Evolutionary conservation across 2,797 vertebrate species (phyloP), one percentile per base, ranked within the genome.

Genomic region (Petrocephalus schoutedeni): DNA sequence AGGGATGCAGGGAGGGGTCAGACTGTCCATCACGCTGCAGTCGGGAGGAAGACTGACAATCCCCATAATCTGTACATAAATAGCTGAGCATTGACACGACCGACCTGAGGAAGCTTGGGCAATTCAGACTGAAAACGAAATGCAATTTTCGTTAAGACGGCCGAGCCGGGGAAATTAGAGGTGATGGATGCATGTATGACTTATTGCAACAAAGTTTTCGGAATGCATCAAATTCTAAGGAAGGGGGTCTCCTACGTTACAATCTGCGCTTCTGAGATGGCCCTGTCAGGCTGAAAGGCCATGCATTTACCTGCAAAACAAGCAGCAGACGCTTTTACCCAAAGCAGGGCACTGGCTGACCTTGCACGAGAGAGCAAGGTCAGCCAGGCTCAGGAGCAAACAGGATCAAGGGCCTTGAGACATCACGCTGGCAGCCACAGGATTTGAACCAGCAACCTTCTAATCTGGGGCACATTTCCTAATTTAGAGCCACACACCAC

Each of bases 31-130:
- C 88, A 86, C 45, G 64, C 88, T 45, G 77, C 89, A 91, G 90
- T 89, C 87, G 71, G 87, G 54, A 83, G 77, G 86, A 90, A 85
- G 82, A 83, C 77, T 87, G 82, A 88, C 89, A 90, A 90, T 89
- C 88, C 71, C 14, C 87, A 14, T 90, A 91, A 92, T 92, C 89
- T 89, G 74, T 56, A 61, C 57, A 71, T 89, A 89, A 92, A 91
- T 89, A 90, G 53, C 8, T 80, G 64, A 71, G 71, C 83, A 90
- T 91, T 71, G 82, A 88, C 86, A 88, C 77, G 87, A 67, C 56
- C 8, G 88, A 7, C 23, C 59, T 87, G 86, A 59, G 57, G 87
- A 90, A 87, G 28, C 86, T 90, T 90, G 86, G 21, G 74, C 71
- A 19, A 23, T 21, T 23, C 89, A 89, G 87, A 91, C 88, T 89